Evolutionary conservation across 1,140 invertebrate genomes (phyloP), one percentile per base, ranked within the genome.

Genomic region (Pentalonia nigronervosa): DNA sequence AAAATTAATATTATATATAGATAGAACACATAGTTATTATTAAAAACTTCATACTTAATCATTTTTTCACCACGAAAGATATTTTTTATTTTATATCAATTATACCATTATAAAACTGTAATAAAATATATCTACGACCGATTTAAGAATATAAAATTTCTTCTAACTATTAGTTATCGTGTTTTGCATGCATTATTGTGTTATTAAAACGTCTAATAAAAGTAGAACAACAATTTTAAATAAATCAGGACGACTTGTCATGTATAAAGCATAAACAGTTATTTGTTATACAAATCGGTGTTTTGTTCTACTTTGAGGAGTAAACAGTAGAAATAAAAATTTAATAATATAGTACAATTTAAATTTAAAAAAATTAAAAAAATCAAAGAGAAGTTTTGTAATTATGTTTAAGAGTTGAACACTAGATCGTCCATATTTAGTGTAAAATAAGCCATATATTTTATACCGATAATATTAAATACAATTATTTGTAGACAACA

Each of bases 171-270:
- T 14, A 76, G n/a, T 76, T 76, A 76, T 34, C 60, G n/a, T n/a
- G 60, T n/a, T 11, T 76, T 76, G 25, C n/a, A 76, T 76, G n/a
- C n/a, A 76, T 76, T n/a, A n/a, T n/a, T n/a, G 14, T 76, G 30
- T 76, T 76, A 76, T n/a, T n/a, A 14, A 76, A 76, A 76, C 60
- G 30, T 34, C 60, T 76, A 76, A 76, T n/a, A n/a, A 76, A 76
- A 76, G 60, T 76, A 76, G 60, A 76, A 76, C 60, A 76, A n/a
- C n/a, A 76, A 76, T 76, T 76, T 76, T 76, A 76, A 34, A 76
- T 76, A n/a, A 76, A 76, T 76, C 60, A 76, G n/a, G n/a, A 76
- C 60, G 60, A 76, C 60, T 76, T 76, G 60, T 76, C 60, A 76
- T 76, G 60, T 76, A 76, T 76, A 76, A 76, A 76, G 30, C 14